Base-by-base conservation (phyloP, 1,140 invertebrate genomes). In the Formica selysi region DNA sequence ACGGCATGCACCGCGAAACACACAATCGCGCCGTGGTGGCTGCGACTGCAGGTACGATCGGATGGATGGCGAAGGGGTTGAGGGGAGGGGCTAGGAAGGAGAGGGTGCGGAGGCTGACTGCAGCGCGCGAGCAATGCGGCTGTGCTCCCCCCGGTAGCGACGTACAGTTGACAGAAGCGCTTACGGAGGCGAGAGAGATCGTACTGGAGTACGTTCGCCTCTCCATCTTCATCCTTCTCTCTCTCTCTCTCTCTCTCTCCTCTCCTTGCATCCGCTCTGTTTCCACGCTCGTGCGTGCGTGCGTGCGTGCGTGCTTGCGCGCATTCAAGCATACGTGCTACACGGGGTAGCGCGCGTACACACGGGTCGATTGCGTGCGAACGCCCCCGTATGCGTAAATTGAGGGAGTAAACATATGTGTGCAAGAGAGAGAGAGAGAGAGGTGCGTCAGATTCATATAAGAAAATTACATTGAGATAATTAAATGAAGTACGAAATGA, bases 111-210 rank as follows among this genome's bases (percentile, higher is more conserved):
- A 81, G 79, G 79, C 54, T 83, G 79, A 83, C 81, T 90, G 86
- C 89, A 90, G 68, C 89, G 86, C 86, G 89, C 83, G 89, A 90
- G 89, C 89, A 91, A 91, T 91, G 89, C 86, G 89, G 86, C 86
- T 88, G 86, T 90, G 88, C 88, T 80, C 88, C 89, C 86, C 88
- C 54, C 74, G 71, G 57, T 44, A 79, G 88, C 88, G 73, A 89
- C 85, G 86, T 76, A 90, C 83, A 87, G 89, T 90, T 90, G 89
- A 91, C 89, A 91, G 89, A 90, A 88, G 67, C 86, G 89, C 89
- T 90, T 84, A 86, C 86, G 65, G 67, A 88, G 89, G 78, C 89
- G 89, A 91, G 89, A 91, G 89, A 91, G 88, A 90, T 90, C 80
- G 80, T 87, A 48, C 10, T 3, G 44, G 54, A 57, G 67, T 78